Conservation (phyloP, 2,113 vertebrate species). For the Balaenoptera acutorostrata region DNA sequence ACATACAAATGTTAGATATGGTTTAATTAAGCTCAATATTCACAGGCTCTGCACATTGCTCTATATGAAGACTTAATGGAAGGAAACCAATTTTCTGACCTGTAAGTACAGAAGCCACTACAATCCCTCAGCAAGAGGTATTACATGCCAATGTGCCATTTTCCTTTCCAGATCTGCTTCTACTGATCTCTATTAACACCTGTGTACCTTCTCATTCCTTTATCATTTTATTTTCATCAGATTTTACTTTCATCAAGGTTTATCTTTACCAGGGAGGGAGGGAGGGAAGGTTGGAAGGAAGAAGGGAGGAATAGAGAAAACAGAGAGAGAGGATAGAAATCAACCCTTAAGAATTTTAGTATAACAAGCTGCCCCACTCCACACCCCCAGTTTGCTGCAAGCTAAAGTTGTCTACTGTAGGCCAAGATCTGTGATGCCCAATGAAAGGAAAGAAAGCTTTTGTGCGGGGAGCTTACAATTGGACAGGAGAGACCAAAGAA, state of each 20-base stretch:
- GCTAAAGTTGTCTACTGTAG: not conserved
- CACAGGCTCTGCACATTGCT: not conserved
- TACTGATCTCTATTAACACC: rapidly evolving
- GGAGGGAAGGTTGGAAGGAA: rapidly evolving
- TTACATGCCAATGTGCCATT: not conserved
- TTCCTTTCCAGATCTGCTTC: too few relatives aligned
- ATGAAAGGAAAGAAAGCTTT: not conserved
- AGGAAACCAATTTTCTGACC: not conserved
- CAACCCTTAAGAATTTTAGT: not conserved
- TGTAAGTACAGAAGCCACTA: not conserved
- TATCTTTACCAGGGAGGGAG: not conserved
- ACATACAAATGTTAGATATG: not conserved
- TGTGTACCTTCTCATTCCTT: not conserved
- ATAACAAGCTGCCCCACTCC: not conserved
- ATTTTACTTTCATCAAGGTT: not conserved
- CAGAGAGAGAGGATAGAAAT: not conserved
- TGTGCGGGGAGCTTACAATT: not conserved
- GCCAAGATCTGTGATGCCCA: not conserved
- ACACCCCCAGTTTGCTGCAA: not conserved
- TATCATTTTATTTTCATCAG: not conserved
- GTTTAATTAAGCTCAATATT: not conserved
- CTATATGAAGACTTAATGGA: not conserved
- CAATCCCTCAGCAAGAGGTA: not conserved
- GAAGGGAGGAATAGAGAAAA: rapidly evolving
- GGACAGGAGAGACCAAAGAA: not conserved